Conservation (phyloP, 2,797 vertebrate species). For the Iguana delicatissima region DNA sequence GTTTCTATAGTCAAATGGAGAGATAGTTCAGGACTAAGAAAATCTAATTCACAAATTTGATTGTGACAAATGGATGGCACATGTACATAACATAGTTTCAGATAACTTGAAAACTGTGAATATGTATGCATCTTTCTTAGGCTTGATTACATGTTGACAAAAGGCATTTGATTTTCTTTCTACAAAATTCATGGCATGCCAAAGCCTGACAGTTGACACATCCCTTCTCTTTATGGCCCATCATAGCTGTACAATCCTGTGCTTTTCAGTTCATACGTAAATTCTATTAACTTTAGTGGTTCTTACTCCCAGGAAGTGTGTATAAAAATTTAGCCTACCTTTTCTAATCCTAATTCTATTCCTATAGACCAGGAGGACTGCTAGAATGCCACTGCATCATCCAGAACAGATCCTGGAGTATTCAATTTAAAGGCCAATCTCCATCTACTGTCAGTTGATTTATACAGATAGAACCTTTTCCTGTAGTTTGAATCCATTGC, state of each 20-base stretch:
- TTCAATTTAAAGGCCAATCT: background rate
- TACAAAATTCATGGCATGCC: background rate
- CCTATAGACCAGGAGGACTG: background rate
- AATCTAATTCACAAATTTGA: conserved; percentile 48
- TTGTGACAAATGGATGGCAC: conserved; percentile 44
- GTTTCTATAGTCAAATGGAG: conserved; percentile 25
- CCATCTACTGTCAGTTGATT: background rate
- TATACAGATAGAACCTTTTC: too few relatives aligned
- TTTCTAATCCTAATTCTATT: background rate
- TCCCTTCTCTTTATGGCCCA: background rate
- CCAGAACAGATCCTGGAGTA: background rate
- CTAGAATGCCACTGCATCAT: background rate
- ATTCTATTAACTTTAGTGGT: background rate
- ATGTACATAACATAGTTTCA: conserved; percentile 2
- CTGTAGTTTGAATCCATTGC: too few relatives aligned
- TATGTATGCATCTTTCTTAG: conserved; percentile 27
- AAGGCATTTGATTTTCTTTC: background rate
- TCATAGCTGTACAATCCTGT: background rate
- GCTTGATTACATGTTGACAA: background rate
- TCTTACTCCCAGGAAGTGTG: background rate
- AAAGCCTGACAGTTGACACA: background rate
- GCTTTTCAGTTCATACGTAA: background rate
- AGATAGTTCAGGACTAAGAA: conserved; percentile 42
- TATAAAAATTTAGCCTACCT: background rate
- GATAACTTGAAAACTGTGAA: conserved; percentile 59